Conservation (phyloP, 2,888 invertebrate species). For the Epirrita christyi region DNA sequence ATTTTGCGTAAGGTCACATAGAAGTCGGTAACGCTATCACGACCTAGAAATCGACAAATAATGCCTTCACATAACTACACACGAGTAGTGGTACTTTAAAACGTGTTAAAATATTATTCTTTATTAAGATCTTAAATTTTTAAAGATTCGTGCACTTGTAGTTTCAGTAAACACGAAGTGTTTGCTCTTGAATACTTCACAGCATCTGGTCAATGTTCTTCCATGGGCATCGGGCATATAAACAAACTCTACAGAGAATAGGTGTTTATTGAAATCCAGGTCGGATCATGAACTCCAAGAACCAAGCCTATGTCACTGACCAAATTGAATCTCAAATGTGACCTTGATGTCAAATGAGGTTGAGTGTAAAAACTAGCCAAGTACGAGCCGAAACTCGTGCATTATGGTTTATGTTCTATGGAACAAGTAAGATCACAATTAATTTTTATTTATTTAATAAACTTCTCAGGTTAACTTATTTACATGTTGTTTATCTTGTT, state of each 20-base stretch:
- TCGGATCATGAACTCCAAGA: slow-evolving; percentile 8
- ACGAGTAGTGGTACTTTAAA: too few species aligned
- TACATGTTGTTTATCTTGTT: too few species aligned
- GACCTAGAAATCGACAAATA: too few species aligned
- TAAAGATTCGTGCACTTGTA: neutral
- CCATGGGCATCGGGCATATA: slow-evolving; percentile 14
- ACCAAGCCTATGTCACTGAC: neutral
- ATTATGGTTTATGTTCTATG: too few species aligned
- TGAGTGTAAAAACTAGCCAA: neutral
- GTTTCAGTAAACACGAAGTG: slow-evolving; percentile 9
- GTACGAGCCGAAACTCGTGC: too few species aligned
- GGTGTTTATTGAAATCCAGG: slow-evolving; percentile 14
- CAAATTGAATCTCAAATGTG: neutral
- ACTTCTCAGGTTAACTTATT: too few species aligned
- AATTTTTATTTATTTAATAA: neutral
- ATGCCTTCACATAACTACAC: too few species aligned
- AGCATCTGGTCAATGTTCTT: slow-evolving; percentile 42
- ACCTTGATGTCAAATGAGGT: neutral
- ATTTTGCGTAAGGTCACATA: too few species aligned
- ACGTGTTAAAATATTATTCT: neutral
- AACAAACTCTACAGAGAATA: slow-evolving; percentile 27
- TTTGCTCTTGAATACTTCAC: slow-evolving; percentile 39
- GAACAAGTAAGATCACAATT: neutral
- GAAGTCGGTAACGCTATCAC: too few species aligned
- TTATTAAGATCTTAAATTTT: neutral